Evolutionary conservation across 2,888 invertebrate genomes (phyloP), one percentile per base, ranked within the genome.

Genomic region (Yponomeuta evonymella): DNA sequence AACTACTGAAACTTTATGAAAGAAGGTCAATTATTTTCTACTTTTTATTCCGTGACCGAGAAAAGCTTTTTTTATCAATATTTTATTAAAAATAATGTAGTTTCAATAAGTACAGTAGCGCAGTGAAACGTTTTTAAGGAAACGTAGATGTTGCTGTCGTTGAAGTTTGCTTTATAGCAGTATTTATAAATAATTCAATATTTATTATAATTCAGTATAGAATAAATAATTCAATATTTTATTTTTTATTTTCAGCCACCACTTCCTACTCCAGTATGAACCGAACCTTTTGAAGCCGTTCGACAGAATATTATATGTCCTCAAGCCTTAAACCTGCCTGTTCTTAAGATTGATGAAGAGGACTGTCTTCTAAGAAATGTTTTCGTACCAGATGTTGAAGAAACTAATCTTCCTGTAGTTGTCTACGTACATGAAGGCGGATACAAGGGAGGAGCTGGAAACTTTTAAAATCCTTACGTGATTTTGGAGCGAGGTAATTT

Each of bases 401-500:
- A 76, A 36, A 77, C 70, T 0, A 77, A 81, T 30, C 74, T 83
- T 0, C 76, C 81, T 1, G 82, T 83, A 0, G 8, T 80, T 0
- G 79, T 81, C 0, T 73, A 74, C 58, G 73, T 82, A n/a, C 82
- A 83, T 43, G 83, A 81, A 30, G 83, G 83, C n/a, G 79, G 72
- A 1, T 79, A 73, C 30, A 76, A 76, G 68, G 0, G 73, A 1
- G 78, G 79, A 2, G 70, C n/a, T 48, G 77, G 77, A 5, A 70
- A 74, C n/a, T 6, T 67, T 2, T 1, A 72, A 3, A 58, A 9
- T 29, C 73, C 75, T 3, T 74, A 71, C 6, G 67, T 68, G 48
- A 69, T 79, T 11, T 74, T 75, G 2, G 66, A 70, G 51, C 70
- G 64, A 3, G 71, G 75, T 33, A 75, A 77, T 6, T 58, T 78